phyloP scores from a whole-genome alignment of 2,888 invertebrate genomes.

The Trichogramma dendrolimi region DNA sequence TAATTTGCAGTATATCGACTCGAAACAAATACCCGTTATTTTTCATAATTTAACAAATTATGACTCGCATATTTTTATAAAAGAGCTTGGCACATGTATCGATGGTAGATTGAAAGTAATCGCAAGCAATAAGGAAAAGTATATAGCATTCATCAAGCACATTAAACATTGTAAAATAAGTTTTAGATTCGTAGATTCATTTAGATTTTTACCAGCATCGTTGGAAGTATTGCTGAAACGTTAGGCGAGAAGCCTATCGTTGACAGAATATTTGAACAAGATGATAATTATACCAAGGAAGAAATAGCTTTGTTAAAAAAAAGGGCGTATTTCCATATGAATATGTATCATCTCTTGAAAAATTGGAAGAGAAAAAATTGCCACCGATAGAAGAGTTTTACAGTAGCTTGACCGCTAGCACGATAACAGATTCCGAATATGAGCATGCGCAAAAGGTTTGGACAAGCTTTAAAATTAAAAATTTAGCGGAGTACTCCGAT shows the following conservation, averaged over 20 bases:
- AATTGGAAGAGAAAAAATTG: background rate
- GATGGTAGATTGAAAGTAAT: background rate
- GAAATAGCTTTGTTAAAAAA: background rate
- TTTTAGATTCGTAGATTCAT: background rate
- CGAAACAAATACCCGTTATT: background rate
- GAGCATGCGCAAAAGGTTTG: slow-evolving; percentile 1
- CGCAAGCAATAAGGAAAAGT: background rate
- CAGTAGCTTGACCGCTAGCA: background rate
- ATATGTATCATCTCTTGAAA: background rate
- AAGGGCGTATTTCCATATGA: slow-evolving; percentile 9
- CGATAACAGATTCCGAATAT: background rate
- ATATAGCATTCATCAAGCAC: background rate
- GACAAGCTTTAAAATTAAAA: background rate
- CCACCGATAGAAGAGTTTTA: background rate
- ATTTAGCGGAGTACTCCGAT: background rate
- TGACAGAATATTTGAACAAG: background rate
- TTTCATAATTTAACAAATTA: no score
- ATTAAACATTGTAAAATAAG: background rate
- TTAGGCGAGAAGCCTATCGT: background rate
- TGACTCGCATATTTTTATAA: background rate
- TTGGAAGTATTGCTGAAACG: background rate
- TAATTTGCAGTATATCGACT: slow-evolving; percentile 1
- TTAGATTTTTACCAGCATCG: background rate
- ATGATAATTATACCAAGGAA: background rate
- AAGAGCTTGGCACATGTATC: background rate